These are phyloP conservation scores for Conus ventricosus DNA, from an alignment of 1,140 invertebrate genomes.

Conservation along the genomic window DNA sequence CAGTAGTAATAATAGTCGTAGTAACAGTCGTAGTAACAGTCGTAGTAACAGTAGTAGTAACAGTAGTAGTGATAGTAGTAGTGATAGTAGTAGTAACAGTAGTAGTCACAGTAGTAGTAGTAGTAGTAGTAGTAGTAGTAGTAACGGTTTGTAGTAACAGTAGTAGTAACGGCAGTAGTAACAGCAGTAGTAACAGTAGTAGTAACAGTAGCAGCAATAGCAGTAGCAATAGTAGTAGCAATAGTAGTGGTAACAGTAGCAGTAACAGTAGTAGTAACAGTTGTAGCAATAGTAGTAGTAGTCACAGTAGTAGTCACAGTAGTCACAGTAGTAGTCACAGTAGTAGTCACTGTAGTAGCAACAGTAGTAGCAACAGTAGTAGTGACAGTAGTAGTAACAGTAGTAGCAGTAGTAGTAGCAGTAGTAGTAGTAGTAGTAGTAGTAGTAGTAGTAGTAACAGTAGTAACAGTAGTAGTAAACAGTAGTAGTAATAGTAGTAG, in stretches of 20 bases:
- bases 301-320: background rate
- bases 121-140: conserved; percentile 11
- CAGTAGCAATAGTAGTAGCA: background rate
- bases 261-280: background rate
- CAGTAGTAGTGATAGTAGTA: conserved; percentile 11
- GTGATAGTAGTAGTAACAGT: no score
- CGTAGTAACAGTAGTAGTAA: no score
- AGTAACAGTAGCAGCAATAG: background rate
- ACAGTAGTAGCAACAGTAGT: no score
- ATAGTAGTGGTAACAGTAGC: no score
- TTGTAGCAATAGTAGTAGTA: background rate
- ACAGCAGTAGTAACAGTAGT: background rate
- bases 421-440: no score
- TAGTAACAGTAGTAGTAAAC: no score
- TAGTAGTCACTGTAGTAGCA: no score
- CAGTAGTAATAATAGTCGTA: background rate
- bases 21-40: conserved; percentile 6
- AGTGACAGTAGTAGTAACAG: background rate
- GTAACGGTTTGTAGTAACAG: background rate
- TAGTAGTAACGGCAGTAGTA: background rate
- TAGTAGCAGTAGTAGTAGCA: background rate
- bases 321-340: no score
- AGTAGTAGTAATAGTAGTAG: background rate
- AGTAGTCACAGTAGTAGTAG: conserved; percentile 4
- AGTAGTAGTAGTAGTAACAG: no score